Evolutionary conservation across 2,888 invertebrate species (phyloP), one percentile per base, ranked within the genome.

Genomic region (Drosophila pseudotalamancana): DNA sequence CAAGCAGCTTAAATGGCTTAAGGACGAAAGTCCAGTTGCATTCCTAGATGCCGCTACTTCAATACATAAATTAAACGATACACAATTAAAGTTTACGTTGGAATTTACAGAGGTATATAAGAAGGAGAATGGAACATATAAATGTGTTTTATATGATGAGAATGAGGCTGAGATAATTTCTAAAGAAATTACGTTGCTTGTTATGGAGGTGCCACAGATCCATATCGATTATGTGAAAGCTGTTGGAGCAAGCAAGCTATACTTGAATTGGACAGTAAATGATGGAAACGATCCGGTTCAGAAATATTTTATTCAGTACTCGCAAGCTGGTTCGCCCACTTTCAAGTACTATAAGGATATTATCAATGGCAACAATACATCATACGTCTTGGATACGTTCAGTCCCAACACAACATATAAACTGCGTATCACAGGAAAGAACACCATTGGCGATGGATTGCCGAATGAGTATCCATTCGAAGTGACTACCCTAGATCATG

Each of bases 201-300:
- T 96, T 0, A 92, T 94, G 73, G 95, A 95, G 74, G 93, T 93
- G 57, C 97, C 97, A 0, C 93, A 94, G 88, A 93, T 96, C 0
- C 93, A 92, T 45, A 94, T 96, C 68, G 95, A 95, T 79, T 94
- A 94, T 60, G 94, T 95, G 0, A 95, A 95, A 89, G 94, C 96
- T 0, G 95, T 97, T 14, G 96, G 95, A 49, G 94, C 94, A 0
- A 93, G 94, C 6, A 94, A 95, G 89, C 94, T 97, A 39, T 97
- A 94, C 90, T 89, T 97, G 1, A 97, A 96, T 88, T 97, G 97
- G 97, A 96, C 96, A 0, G 93, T 96, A 0, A 94, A 94, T 61
- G 93, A 95, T 63, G 95, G 95, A 65, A 97, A 97, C 87, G 94
- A 94, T 48, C 94, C 94, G 0, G 93, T 96, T 16, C 92, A 92